Base-by-base conservation (phyloP, 1,140 invertebrate genomes). In the Euura lappo region DNA sequence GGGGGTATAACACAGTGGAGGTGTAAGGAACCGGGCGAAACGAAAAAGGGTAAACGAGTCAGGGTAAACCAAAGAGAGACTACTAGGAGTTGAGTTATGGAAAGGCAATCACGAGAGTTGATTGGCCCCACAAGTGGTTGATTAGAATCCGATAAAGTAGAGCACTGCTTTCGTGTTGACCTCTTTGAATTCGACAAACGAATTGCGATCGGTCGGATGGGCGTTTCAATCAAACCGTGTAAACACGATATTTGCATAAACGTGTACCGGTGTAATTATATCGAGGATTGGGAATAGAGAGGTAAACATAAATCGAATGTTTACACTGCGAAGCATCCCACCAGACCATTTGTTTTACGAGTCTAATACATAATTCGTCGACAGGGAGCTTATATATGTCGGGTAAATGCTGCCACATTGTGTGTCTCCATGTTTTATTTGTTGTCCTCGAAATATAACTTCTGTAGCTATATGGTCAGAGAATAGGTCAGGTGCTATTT, bases 91-190 rank as follows among this genome's bases (percentile, higher is more conserved):
- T 11, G 51, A 60, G 51, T 60, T 60, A n/a, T n/a, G 51, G 3
- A 60, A 60, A 60, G 66, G 28, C 66, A 68, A 68, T 68, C 66
- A 68, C 66, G 28, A 68, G 10, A 68, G 66, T 28, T 68, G 66
- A 68, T 68, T 68, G 66, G 66, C 66, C 66, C 66, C 66, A 68
- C 66, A 68, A 68, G 66, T 68, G 66, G 66, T 68, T 68, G 66
- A 68, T 68, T 68, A 68, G 66, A 68, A 68, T 8, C 28, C 66
- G 66, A 68, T 68, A 68, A 68, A 68, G 66, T 68, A 44, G 28
- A 68, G 66, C 44, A 68, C 66, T 28, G 66, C 42, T 42, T 5
- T n/a, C 66, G 10, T n/a, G 66, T 68, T 68, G 66, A 68, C 66
- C 66, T 68, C 44, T 10, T 28, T 44, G 8, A 42, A 42, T 68